These are phyloP conservation scores for Lophochroa leadbeateri DNA, from an alignment of 2,113 vertebrate species.

Conservation along the genomic window DNA sequence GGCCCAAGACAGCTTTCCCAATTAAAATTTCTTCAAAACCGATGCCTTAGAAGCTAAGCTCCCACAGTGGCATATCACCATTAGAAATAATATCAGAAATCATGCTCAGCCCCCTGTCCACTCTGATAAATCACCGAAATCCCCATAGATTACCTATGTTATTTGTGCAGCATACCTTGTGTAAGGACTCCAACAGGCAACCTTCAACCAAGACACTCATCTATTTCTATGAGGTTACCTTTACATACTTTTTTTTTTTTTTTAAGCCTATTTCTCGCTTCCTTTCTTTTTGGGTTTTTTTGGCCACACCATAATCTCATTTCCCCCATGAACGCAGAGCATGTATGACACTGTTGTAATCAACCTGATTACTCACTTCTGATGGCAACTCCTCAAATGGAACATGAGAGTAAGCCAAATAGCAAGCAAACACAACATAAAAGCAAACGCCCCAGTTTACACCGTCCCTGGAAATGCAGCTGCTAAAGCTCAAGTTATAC, in stretches of 20 bases:
- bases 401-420: not conserved
- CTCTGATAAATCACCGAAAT: not conserved
- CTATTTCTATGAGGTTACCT: not conserved
- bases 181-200: not conserved
- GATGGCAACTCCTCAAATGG: not conserved
- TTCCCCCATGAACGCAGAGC: not conserved
- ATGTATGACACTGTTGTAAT: not conserved
- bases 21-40: not conserved
- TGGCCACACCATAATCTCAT: not conserved
- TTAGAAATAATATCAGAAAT: not conserved
- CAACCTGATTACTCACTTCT: not conserved
- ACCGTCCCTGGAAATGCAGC: not conserved
- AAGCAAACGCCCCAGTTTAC: not conserved
- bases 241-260: not conserved
- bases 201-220: not conserved
- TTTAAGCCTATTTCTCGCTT: not conserved
- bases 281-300: not conserved
- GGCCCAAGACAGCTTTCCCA: not conserved
- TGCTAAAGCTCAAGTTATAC: not conserved
- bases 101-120: accelerated
- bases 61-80: not conserved
- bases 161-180: not conserved
- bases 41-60: not conserved
- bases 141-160: not conserved
- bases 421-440: not conserved